phyloP scores from a whole-genome alignment of 2,113 vertebrate species.

The Strigops habroptila region DNA sequence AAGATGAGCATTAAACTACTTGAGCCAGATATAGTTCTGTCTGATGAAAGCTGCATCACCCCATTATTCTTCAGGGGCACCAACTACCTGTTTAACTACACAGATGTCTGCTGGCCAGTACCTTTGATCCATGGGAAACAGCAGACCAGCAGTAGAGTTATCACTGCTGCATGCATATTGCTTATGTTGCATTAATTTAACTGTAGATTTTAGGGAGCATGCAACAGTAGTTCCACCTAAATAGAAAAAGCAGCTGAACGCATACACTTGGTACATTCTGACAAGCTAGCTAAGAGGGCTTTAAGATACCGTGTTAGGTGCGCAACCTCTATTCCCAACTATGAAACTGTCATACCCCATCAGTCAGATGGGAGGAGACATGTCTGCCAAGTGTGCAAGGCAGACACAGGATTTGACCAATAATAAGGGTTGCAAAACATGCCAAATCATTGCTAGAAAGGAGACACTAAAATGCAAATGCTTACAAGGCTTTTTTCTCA shows the following conservation, averaged over 20 bases:
- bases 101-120: neutral
- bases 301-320: neutral
- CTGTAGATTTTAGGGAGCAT: neutral
- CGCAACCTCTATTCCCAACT: neutral
- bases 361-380: neutral
- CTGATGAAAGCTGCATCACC: neutral
- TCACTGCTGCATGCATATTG: neutral
- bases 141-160: neutral
- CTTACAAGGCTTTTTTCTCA: neutral
- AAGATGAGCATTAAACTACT: neutral
- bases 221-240: neutral
- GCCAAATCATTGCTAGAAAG: neutral
- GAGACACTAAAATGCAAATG: neutral
- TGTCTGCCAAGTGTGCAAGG: neutral
- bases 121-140: rapidly evolving
- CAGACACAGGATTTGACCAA: neutral
- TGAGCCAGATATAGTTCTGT: neutral
- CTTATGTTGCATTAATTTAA: neutral
- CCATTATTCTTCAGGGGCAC: neutral
- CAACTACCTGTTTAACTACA: neutral
- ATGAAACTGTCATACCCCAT: neutral
- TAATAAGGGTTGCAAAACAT: neutral
- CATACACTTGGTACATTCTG: neutral
- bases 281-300: neutral
- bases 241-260: neutral